A percentile compares a stretch with the other conserved stretches of the same genome.
These are phyloP conservation scores for Apamea anceps DNA, from an alignment of 2,888 invertebrate genomes.

Conservation along the genomic window DNA sequence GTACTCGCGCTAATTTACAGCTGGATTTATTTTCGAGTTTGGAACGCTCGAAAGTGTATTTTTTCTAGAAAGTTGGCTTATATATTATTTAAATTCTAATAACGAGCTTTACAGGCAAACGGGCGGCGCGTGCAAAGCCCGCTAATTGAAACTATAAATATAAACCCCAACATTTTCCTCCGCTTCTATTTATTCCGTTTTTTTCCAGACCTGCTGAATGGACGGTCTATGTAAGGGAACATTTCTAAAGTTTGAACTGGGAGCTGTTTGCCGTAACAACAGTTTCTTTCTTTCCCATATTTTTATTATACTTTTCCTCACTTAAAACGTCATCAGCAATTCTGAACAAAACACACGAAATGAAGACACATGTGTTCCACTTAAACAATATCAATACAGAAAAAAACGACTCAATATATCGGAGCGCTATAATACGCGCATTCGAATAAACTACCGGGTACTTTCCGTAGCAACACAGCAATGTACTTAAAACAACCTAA, in stretches of 20 bases:
- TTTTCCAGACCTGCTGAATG: slow-evolving; percentile 72
- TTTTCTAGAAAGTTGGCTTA: slow-evolving; percentile 66
- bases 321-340: slow-evolving; percentile 66
- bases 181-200: slow-evolving; percentile 77
- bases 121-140: slow-evolving; percentile 80
- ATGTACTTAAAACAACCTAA: slow-evolving; percentile 82
- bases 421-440: slow-evolving; percentile 68
- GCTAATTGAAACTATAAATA: slow-evolving; percentile 89
- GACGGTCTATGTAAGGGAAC: slow-evolving; percentile 67
- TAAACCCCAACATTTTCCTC: slow-evolving; percentile 81
- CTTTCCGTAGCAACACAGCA: slow-evolving; percentile 75
- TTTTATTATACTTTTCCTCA: slow-evolving; percentile 59
- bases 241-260: slow-evolving; percentile 67
- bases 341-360: slow-evolving; percentile 68
- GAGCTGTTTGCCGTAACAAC: slow-evolving; percentile 49
- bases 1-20: slow-evolving; percentile 77
- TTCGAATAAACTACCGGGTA: slow-evolving; percentile 65
- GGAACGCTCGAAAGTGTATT: slow-evolving; percentile 52
- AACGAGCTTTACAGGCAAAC: slow-evolving; percentile 72
- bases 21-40: slow-evolving; percentile 68
- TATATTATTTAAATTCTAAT: slow-evolving; percentile 74
- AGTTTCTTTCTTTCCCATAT: slow-evolving; percentile 40
- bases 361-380: slow-evolving; percentile 74
- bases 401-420: slow-evolving; percentile 55
- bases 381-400: slow-evolving; percentile 50